Evolutionary conservation across 2,888 invertebrate genomes (phyloP).

Genomic region (Drosophila stalkeri): DNA sequence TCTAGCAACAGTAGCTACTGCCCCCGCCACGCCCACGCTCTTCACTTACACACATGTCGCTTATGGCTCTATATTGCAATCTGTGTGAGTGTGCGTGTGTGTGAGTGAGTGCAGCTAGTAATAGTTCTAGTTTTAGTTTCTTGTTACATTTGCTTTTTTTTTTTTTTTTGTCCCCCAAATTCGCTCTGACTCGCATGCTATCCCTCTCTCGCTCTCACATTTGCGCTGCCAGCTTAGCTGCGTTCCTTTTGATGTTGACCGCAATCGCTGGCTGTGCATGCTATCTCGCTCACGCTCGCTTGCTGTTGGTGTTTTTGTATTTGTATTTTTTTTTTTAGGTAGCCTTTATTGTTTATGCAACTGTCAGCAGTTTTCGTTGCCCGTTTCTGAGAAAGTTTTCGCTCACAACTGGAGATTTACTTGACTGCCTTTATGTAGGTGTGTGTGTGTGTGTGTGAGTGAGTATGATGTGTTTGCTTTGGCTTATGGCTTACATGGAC

Average conservation of each 20-base stretch:
- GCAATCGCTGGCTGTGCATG: conserved; percentile 58
- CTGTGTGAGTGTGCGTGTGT: conserved; percentile 5
- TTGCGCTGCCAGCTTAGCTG: conserved; percentile 13
- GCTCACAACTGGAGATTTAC: conserved; percentile 56
- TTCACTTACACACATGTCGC: conserved; percentile 38
- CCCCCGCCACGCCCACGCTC: conserved; percentile 9
- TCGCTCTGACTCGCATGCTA: neutral
- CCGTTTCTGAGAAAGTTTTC: conserved; percentile 56
- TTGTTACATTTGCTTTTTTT: conserved; percentile 33
- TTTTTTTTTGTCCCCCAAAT: conserved; percentile 5
- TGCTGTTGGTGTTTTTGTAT: neutral
- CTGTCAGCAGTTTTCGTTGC: conserved; percentile 74
- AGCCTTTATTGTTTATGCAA: conserved; percentile 75
- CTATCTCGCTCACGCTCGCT: conserved; percentile 21
- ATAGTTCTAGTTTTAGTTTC: conserved; percentile 66
- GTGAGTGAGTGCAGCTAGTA: conserved; percentile 42
- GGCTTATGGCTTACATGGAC: conserved; percentile 44
- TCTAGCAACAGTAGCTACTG: neutral
- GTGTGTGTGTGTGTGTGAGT: conserved; percentile 14
- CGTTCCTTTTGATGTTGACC: conserved; percentile 72
- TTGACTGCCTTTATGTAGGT: conserved; percentile 22
- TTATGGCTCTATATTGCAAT: conserved; percentile 42
- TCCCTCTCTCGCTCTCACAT: neutral
- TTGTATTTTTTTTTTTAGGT: conserved; percentile 29
- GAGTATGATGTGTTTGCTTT: conserved; percentile 44